Base-by-base conservation (phyloP, 2,113 vertebrate species). In the Oxyruncus cristatus region DNA sequence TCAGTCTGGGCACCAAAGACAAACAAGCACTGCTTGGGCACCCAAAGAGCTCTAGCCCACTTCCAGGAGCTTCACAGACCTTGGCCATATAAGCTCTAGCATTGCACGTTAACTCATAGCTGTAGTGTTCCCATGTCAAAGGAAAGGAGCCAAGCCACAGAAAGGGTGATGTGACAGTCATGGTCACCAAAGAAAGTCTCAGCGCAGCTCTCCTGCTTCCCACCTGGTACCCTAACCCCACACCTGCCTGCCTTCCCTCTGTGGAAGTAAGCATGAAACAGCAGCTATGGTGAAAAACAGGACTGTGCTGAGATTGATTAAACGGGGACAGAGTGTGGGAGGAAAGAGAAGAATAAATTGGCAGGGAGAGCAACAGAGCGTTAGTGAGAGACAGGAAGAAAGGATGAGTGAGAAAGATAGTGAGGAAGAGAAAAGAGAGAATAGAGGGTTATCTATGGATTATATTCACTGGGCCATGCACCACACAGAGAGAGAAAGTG, bases 251-350 rank as follows among this genome's bases (percentile, higher is more conserved):
- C 10, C 56, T 70, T 81, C 18, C 55, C 26, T 80, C 58, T 72
- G 58, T 9, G 9, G 52, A 73, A 80, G 46, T 65, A 71, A 91
- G 85, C 26, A 49, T 76, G 86, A 93, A 94, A 93, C 83, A 89
- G 76, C 77, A 91, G 78, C 81, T 84, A 33, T 81, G 42, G 65
- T 53, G 72, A 58, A 91, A 96, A 96, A 90, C 75, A 92, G 85
- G 92, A 81, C 75, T 88, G 22, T 61, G 77, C 68, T 93, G 62
- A 96, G 95, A 94, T 83, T 96, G 95, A 95, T 92, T 94, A 94
- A 96, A 96, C 39, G 13, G 89, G 96, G 92, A 93, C 91, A 94
- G 90, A 88, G 85, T 86, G 94, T 96, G 88, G 91, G 94, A 96
- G 91, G 91, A 93, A 87, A 94, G 84, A 94, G 85, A 89, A 78